A percentile compares a stretch with the other conserved stretches of the same genome.
Conservation (phyloP, 1,140 invertebrate species). For the Formica exsecta region DNA sequence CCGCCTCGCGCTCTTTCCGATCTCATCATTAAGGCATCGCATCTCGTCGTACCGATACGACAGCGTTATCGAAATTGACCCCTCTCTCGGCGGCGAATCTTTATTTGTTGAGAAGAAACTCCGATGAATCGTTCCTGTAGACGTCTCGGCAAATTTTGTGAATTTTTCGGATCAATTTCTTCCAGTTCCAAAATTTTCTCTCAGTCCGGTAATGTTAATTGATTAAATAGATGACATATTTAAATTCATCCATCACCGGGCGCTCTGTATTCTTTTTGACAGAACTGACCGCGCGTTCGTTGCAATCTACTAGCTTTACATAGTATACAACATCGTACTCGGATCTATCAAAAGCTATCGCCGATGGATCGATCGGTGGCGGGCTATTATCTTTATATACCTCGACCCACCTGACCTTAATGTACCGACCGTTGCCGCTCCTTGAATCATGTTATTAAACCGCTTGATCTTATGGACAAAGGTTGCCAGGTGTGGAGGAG, state of each 20-base stretch:
- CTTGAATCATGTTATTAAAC: constrained; percentile 74
- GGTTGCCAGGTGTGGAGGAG: constrained; percentile 48
- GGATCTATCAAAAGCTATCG: constrained; percentile 46
- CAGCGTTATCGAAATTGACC: not conserved
- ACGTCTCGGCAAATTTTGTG: not conserved
- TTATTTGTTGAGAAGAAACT: not conserved
- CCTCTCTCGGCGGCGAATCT: not conserved
- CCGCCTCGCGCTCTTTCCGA: constrained; percentile 33
- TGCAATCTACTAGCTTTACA: constrained; percentile 1
- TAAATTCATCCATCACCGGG: not conserved
- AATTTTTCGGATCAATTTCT: not conserved
- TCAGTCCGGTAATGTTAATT: not conserved
- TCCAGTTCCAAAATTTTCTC: not conserved
- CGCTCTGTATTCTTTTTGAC: not conserved
- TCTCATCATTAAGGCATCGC: constrained; percentile 64
- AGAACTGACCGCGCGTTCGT: not conserved
- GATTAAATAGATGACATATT: not conserved
- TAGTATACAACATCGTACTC: not conserved
- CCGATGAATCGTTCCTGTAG: not conserved
- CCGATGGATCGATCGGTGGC: constrained; percentile 63
- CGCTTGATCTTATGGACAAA: constrained; percentile 71
- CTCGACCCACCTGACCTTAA: constrained; percentile 74
- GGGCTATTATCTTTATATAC: constrained; percentile 75
- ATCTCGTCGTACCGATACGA: not conserved
- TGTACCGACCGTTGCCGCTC: constrained; percentile 72